Conservation (phyloP, 1,140 invertebrate species). For the Stenopsyche tienmushanensis region DNA sequence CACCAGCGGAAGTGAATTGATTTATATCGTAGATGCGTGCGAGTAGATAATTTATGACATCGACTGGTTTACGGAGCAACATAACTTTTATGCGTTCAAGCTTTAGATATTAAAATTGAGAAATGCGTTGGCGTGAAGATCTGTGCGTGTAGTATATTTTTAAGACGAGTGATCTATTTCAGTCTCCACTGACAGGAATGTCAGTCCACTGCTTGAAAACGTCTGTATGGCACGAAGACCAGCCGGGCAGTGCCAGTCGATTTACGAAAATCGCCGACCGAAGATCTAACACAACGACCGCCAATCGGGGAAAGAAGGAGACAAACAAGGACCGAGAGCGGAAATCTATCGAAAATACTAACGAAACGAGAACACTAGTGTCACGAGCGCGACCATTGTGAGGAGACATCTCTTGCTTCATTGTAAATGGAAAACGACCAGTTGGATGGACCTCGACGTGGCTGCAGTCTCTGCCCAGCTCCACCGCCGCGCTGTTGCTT, state of each 20-base stretch:
- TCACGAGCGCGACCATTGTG: conserved; percentile 14
- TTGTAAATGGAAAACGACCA: not conserved
- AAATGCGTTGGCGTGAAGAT: no score
- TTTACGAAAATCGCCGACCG: conserved; percentile 18
- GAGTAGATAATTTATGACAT: no score
- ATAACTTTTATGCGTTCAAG: no score
- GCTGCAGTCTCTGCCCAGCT: not conserved
- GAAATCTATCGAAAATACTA: conserved; percentile 25
- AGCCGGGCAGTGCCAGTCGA: conserved; percentile 19
- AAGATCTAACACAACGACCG: conserved; percentile 8
- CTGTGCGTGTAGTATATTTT: conserved; percentile 23
- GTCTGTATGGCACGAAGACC: not conserved
- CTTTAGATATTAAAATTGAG: no score
- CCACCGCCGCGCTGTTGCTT: no score
- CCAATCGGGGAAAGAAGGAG: not conserved
- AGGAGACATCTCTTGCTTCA: not conserved
- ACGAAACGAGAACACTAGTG: conserved; percentile 36
- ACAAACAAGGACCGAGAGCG: conserved; percentile 18
- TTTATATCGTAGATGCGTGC: no score
- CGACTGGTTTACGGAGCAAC: no score
- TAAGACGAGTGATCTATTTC: conserved; percentile 36
- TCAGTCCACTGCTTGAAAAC: no score
- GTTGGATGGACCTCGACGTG: not conserved
- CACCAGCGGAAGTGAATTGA: no score
- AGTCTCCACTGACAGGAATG: conserved; percentile 30